phyloP scores from a whole-genome alignment of 2,113 vertebrate species.

The Dissostichus mawsoni region DNA sequence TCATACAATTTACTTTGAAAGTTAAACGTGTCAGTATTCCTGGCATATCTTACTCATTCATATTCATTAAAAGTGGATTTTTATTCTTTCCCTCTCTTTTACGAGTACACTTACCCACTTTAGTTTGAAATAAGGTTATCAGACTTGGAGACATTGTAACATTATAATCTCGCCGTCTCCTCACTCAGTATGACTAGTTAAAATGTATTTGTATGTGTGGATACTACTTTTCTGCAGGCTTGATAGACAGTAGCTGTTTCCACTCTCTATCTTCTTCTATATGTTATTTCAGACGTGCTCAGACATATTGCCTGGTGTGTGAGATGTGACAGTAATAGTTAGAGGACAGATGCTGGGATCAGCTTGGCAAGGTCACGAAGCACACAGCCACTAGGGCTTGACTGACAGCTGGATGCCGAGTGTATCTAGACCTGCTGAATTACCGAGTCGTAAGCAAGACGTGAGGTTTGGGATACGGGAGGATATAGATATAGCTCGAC shows the following conservation, averaged over 20 bases:
- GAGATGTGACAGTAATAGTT: conserved; percentile 69
- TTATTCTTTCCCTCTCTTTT: background rate
- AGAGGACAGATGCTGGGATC: conserved; percentile 62
- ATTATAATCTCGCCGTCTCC: background rate
- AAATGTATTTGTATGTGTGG: background rate
- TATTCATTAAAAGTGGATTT: background rate
- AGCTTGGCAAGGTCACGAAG: conserved; percentile 66
- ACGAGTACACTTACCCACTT: background rate
- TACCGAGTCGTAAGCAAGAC: conserved; percentile 66
- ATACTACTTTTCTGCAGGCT: background rate
- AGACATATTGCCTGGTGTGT: conserved; percentile 61
- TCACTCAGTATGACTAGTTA: background rate
- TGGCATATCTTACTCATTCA: background rate
- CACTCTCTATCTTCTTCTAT: conserved; percentile 23
- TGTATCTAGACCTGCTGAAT: conserved; percentile 60
- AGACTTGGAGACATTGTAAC: background rate
- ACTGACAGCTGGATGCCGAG: conserved; percentile 68
- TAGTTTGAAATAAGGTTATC: background rate
- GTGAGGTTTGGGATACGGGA: conserved; percentile 16
- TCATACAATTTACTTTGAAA: conserved; percentile 29
- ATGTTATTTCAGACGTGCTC: conserved; percentile 51
- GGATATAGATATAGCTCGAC: background rate
- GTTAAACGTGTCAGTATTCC: conserved; percentile 6
- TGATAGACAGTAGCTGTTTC: conserved; percentile 22
- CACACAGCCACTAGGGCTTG: conserved; percentile 58